These are phyloP conservation scores for Smutsia temminckii DNA, from an alignment of 2,797 vertebrate species.

Conservation along the genomic window DNA sequence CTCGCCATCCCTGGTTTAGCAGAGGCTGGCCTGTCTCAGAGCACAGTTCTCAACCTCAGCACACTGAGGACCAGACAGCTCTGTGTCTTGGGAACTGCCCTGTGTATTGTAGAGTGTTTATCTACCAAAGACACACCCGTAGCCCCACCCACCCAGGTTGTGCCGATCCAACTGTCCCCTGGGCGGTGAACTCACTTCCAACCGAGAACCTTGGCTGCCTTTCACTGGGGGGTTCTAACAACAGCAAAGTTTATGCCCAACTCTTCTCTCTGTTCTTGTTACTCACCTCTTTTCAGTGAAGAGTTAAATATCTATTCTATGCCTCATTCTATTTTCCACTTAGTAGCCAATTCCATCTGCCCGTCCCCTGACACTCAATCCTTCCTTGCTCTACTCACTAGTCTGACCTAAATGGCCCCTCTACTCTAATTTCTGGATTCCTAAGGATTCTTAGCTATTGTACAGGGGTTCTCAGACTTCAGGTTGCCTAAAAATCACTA, in stretches of 20 bases:
- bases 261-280: neutral
- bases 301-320: neutral
- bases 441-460: no score
- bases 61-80: neutral
- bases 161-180: neutral
- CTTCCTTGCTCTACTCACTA: neutral
- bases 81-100: neutral
- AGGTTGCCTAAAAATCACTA: neutral
- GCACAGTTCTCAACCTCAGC: neutral
- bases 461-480: neutral
- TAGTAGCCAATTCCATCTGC: neutral
- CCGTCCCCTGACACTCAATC: neutral
- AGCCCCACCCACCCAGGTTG: no score
- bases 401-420: neutral
- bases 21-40: neutral
- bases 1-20: neutral
- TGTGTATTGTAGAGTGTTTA: neutral
- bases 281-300: neutral
- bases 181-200: no score
- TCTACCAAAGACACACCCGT: neutral
- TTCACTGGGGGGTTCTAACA: neutral
- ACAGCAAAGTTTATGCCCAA: fast-evolving
- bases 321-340: neutral
- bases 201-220: neutral
- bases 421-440: neutral